Conservation (phyloP, 2,888 invertebrate genomes). For the Agriopis leucophaearia region DNA sequence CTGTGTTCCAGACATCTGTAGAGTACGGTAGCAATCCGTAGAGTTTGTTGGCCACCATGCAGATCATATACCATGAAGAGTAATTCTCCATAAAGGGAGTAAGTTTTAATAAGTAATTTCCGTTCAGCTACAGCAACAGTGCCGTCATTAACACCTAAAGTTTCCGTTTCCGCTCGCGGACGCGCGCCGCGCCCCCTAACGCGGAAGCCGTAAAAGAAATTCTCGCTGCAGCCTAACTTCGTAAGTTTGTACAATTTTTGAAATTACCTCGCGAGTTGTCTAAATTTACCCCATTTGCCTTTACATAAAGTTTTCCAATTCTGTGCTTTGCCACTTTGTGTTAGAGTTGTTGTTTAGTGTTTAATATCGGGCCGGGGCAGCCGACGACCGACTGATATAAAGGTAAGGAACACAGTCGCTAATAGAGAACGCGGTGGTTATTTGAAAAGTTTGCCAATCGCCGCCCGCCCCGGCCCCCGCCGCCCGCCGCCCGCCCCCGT, state of each 20-base stretch:
- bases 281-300: slow-evolving; percentile 49
- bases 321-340: slow-evolving; percentile 43
- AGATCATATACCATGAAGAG: background rate
- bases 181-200: background rate
- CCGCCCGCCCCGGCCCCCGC: slow-evolving; percentile 7
- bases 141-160: slow-evolving; percentile 21
- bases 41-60: background rate
- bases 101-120: slow-evolving; percentile 29
- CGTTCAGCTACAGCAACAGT: slow-evolving; percentile 7
- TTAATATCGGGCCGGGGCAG: slow-evolving; percentile 19
- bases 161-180: slow-evolving; percentile 12
- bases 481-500: background rate
- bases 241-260: slow-evolving; percentile 55
- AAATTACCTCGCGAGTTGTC: slow-evolving; percentile 51
- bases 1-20: no score
- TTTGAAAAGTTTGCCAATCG: slow-evolving; percentile 63
- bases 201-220: slow-evolving; percentile 31
- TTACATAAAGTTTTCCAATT: slow-evolving; percentile 46
- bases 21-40: no score
- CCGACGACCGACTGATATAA: slow-evolving; percentile 24
- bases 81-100: background rate
- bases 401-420: slow-evolving; percentile 49
- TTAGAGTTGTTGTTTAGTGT: slow-evolving; percentile 35
- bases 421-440: slow-evolving; percentile 66
- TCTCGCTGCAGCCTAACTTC: slow-evolving; percentile 17